phyloP scores from a whole-genome alignment of 2,888 invertebrate genomes.

The Antitype chi region DNA sequence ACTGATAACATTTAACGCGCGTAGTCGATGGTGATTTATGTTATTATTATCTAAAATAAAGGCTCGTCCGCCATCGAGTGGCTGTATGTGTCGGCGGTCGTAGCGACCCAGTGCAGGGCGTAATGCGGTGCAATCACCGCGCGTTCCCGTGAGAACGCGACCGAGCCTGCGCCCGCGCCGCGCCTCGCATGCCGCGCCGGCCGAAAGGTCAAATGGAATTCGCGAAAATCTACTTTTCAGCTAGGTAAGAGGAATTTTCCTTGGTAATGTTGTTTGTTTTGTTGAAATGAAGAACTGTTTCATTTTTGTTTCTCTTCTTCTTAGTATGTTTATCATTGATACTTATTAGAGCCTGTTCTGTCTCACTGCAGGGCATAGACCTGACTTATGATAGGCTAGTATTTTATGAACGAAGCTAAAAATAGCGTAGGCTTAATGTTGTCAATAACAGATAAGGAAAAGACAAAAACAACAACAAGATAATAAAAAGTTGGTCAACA shows the following conservation, averaged over 20 bases:
- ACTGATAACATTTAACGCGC: background rate
- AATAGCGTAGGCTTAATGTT: background rate
- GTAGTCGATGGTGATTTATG: background rate
- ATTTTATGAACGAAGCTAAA: slow-evolving; percentile 13
- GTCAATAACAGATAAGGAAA: slow-evolving; percentile 29
- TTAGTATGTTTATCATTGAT: background rate
- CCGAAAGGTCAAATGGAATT: slow-evolving; percentile 78
- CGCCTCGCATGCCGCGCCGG: slow-evolving; percentile 73
- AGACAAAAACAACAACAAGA: slow-evolving; percentile 40
- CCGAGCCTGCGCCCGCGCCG: slow-evolving; percentile 72
- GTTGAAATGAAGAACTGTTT: too few species aligned
- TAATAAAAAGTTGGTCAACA: slow-evolving; percentile 40
- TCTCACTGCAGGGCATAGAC: background rate
- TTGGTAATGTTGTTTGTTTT: background rate
- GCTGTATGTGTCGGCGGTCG: slow-evolving; percentile 73
- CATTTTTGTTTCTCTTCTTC: background rate
- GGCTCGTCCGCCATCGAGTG: slow-evolving; percentile 69
- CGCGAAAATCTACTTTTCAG: slow-evolving; percentile 61
- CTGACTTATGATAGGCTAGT: background rate
- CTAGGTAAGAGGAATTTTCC: slow-evolving; percentile 2
- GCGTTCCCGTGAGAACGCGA: slow-evolving; percentile 89
- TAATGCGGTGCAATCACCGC: slow-evolving; percentile 86
- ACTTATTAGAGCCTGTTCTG: background rate
- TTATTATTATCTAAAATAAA: slow-evolving; percentile 42
- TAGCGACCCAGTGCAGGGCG: slow-evolving; percentile 82